Conservation (phyloP, 2,113 vertebrate species). For the Empidonax alnorum region DNA sequence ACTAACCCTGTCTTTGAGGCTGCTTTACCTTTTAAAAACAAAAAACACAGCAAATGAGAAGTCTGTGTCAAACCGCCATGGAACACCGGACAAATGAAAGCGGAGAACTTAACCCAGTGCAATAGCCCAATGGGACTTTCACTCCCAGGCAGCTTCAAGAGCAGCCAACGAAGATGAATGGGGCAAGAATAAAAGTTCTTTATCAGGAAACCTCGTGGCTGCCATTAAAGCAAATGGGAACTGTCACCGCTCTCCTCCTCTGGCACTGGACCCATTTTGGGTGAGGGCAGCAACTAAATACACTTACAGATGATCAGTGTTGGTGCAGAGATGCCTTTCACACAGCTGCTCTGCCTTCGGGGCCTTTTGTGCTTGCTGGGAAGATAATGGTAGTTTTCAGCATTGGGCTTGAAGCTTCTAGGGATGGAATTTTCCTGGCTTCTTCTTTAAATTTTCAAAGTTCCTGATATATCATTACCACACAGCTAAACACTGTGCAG, state of each 20-base stretch:
- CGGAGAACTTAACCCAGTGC: background rate
- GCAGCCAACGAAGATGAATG: background rate
- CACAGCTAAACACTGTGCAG: background rate
- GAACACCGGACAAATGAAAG: background rate
- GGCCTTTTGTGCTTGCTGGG: background rate
- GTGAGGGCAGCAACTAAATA: background rate
- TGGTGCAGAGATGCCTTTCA: background rate
- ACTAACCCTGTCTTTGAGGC: background rate
- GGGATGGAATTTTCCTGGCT: constrained; percentile 12
- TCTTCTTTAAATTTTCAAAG: background rate
- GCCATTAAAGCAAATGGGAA: background rate
- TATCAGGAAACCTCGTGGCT: background rate
- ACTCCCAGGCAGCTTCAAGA: background rate
- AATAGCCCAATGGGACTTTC: background rate
- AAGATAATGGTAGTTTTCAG: background rate
- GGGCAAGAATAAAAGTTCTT: background rate
- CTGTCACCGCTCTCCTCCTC: background rate
- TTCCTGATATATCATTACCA: background rate
- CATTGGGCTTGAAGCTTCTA: background rate
- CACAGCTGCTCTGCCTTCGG: background rate
- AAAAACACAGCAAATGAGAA: background rate
- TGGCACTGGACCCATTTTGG: background rate
- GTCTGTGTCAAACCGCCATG: background rate
- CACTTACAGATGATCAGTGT: background rate
- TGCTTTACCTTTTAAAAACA: background rate